Evolutionary conservation across 2,888 invertebrate genomes (phyloP), one percentile per base, ranked within the genome.

Genomic region (Eupsilia transversa): DNA sequence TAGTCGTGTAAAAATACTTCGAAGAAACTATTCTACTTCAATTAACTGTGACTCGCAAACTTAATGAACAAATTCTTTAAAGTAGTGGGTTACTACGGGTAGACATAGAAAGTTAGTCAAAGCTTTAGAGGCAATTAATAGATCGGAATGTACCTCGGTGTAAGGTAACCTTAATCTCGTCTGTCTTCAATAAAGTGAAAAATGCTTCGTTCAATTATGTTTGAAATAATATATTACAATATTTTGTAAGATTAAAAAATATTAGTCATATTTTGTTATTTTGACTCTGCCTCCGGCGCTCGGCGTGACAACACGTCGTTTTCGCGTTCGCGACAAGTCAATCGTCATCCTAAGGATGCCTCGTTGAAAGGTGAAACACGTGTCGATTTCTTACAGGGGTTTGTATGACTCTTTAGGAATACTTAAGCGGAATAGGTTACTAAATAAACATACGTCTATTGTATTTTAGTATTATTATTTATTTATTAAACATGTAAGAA

Each of bases 21-120:
- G 12, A 17, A 6, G 17, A 57, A 65, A 74, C 77, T 67, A 54
- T 77, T 77, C 10, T 30, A 17, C 35, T 65, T 43, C 9, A 52
- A 75, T 76, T 59, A 76, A 52, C 59, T 65, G 52, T 71, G 3
- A 27, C 49, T 73, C 38, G 17, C 27, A 59, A 60, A 59, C 14
- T 60, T 52, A 75, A 76, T 65, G 23, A 75, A 65, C 35, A 59
- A 75, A 75, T 65, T 75, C 43, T 27, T 52, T 35, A 30, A 33
- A n/a, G n/a, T 30, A 23, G 17, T 43, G 23, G 33, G 38, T n/a
- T 54, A 27, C 5, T 12, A 9, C 12, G 20, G 23, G 23, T 17
- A 20, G 20, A 30, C 30, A 60, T 30, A 52, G 41, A 33, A 71
- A 30, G 30, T 43, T 7, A 38, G 38, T n/a, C n/a, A 30, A 57